Percentiles rank a stretch among this genome's conserved stretches.
phyloP scores from a whole-genome alignment of 1,140 invertebrate genomes.

The Ctenoplectra terminalis region DNA sequence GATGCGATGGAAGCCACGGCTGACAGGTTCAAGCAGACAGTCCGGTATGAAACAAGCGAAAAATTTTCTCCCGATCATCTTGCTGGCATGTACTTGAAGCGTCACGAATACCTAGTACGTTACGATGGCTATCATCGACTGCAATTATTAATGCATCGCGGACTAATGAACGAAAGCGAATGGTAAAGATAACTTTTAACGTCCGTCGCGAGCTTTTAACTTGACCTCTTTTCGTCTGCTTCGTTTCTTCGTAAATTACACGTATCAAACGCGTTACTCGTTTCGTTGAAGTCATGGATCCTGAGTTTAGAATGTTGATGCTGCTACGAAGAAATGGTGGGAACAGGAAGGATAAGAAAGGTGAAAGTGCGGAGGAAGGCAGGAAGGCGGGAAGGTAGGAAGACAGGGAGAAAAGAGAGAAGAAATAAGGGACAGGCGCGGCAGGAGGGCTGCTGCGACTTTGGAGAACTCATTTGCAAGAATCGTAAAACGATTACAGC shows the following conservation, averaged over 20 bases:
- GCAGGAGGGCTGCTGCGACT: slow-evolving; percentile 65
- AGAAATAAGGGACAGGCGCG: slow-evolving; percentile 23
- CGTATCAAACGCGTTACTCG: background rate
- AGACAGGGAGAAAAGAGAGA: background rate
- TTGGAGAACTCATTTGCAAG: slow-evolving; percentile 74
- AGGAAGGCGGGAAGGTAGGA: background rate
- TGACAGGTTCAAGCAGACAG: slow-evolving; percentile 46
- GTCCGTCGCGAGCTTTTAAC: background rate
- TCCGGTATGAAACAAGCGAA: background rate
- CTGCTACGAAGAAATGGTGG: background rate
- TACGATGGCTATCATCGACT: background rate
- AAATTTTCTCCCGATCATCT: slow-evolving; percentile 16
- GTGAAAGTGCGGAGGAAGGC: background rate
- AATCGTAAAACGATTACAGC: slow-evolving; percentile 75
- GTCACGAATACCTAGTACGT: background rate
- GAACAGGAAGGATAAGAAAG: background rate
- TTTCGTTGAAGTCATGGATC: background rate
- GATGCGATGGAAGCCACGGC: slow-evolving; percentile 41
- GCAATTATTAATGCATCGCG: background rate
- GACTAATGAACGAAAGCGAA: slow-evolving; percentile 26
- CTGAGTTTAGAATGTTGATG: background rate
- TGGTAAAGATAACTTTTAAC: background rate
- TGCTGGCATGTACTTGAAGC: background rate
- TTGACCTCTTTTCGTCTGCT: background rate
- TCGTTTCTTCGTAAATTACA: background rate